phyloP scores from a whole-genome alignment of 2,888 invertebrate genomes.

The Thecocarcelia acutangulata region DNA sequence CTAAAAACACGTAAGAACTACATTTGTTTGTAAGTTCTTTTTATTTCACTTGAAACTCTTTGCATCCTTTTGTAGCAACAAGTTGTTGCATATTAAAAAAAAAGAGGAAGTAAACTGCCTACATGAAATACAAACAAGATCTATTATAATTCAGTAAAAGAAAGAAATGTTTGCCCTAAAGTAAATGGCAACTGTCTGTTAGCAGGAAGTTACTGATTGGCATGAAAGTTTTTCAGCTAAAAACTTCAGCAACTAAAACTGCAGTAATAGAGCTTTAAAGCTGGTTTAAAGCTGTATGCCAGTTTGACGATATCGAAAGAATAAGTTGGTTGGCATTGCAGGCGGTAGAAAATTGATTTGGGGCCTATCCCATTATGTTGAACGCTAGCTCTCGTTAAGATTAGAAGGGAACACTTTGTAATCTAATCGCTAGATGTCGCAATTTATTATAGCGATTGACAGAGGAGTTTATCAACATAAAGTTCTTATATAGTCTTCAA shows the following conservation, averaged over 20 bases:
- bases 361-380: too few species aligned
- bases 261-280: background rate
- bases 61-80: slow-evolving; percentile 33
- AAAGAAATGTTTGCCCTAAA: background rate
- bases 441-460: too few species aligned
- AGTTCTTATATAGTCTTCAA: too few species aligned
- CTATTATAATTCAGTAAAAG: slow-evolving; percentile 3
- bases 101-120: slow-evolving; percentile 27
- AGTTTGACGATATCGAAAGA: too few species aligned
- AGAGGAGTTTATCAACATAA: too few species aligned
- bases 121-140: slow-evolving; percentile 9
- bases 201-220: slow-evolving; percentile 15
- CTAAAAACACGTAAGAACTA: slow-evolving; percentile 6
- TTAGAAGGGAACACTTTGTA: too few species aligned
- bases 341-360: too few species aligned
- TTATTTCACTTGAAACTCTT: background rate
- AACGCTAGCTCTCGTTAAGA: too few species aligned
- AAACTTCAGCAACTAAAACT: background rate
- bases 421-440: too few species aligned
- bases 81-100: slow-evolving; percentile 8
- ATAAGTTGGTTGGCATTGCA: too few species aligned
- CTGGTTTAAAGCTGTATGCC: too few species aligned
- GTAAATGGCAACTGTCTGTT: background rate
- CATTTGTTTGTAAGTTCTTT: background rate
- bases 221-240: background rate